phyloP scores from a whole-genome alignment of 2,888 invertebrate genomes.

The Meghimatium bilineatum region DNA sequence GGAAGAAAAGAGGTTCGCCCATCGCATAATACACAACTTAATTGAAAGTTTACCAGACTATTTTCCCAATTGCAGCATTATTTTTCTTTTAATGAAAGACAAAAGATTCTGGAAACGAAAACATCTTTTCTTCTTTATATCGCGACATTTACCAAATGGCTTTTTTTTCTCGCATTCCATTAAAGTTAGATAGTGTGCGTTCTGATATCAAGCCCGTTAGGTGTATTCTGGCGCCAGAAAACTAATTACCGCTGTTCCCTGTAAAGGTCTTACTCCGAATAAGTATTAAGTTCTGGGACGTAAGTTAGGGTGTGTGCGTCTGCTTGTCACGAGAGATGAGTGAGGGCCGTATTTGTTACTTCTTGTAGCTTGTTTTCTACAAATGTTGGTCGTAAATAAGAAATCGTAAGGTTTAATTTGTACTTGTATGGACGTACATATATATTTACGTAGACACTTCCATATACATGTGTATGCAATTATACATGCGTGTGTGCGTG shows the following conservation, averaged over 20 bases:
- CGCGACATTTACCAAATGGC: conserved; percentile 47
- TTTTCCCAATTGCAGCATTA: no score
- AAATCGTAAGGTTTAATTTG: not conserved
- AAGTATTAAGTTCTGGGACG: conserved; percentile 2
- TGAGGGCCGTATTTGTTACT: not conserved
- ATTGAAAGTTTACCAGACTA: no score
- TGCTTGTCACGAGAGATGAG: conserved; percentile 25
- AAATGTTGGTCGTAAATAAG: not conserved
- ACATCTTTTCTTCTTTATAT: not conserved
- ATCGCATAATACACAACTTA: no score
- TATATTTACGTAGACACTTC: not conserved
- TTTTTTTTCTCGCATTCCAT: conserved; percentile 44
- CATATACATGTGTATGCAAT: not conserved
- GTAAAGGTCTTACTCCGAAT: not conserved
- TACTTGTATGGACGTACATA: not conserved
- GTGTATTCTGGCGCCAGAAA: conserved; percentile 1
- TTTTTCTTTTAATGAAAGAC: not conserved
- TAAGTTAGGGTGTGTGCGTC: not conserved
- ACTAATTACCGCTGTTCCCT: conserved; percentile 9
- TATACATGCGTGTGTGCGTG: not conserved
- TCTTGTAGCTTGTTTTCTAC: not conserved
- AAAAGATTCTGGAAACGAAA: not conserved
- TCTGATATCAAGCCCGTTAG: conserved; percentile 21
- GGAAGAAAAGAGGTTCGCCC: no score
- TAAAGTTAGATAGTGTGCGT: conserved; percentile 24